Evolutionary conservation across 2,113 vertebrate species (phyloP).

Genomic region (Lichenostomus cassidix): DNA sequence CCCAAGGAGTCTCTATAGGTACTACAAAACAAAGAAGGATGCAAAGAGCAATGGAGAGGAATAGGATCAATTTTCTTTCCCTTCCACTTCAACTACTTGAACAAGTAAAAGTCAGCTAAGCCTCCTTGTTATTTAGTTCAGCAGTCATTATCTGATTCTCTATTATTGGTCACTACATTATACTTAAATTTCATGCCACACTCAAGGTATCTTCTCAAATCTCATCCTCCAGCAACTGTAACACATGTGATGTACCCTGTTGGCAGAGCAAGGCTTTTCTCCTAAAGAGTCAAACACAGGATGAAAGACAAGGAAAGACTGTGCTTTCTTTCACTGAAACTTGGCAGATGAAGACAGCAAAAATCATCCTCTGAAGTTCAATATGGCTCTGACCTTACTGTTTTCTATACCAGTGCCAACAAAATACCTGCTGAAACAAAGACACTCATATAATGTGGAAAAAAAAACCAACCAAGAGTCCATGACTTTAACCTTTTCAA

Average conservation of each 20-base stretch:
- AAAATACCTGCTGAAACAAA: background rate
- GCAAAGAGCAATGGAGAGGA: background rate
- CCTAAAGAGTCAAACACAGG: background rate
- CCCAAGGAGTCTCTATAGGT: background rate
- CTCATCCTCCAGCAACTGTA: background rate
- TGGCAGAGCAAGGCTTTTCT: background rate
- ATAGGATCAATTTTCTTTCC: background rate
- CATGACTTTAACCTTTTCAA: background rate
- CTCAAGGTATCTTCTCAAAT: background rate
- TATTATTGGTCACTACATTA: background rate
- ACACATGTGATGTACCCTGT: background rate
- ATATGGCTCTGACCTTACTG: background rate
- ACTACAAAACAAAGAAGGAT: background rate
- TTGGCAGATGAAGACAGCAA: slow-evolving; percentile 4
- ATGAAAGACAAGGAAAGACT: background rate
- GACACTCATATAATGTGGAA: background rate
- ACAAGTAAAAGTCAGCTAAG: background rate
- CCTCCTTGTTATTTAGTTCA: background rate
- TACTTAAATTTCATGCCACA: background rate
- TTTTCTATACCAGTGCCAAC: background rate
- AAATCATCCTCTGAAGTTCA: slow-evolving; percentile 6
- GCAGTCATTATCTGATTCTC: background rate
- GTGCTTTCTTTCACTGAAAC: background rate
- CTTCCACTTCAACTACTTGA: background rate
- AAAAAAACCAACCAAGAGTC: background rate